Evolutionary conservation across 2,113 vertebrate species (phyloP), one percentile per base, ranked within the genome.

Genomic region (Miniopterus natalensis): DNA sequence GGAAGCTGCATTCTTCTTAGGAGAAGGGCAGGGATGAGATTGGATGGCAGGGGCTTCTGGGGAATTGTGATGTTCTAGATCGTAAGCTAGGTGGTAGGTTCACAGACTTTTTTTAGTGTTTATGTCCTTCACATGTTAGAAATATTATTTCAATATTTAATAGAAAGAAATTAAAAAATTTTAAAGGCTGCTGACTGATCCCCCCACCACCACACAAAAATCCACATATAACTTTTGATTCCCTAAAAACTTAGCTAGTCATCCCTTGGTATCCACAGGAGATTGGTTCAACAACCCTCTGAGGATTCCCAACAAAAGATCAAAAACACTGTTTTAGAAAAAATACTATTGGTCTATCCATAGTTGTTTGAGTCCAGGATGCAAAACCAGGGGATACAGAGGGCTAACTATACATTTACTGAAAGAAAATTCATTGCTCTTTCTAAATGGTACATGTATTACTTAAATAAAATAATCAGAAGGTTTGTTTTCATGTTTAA

Each of bases 61-160:
- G 45, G 15, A 66, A 45, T 49, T 11, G n/a, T 63, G 27, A 53
- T 36, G 12, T 2, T 74, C 68, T 12, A 53, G 45, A 17, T 92
- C 55, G 36, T 65, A 86, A 86, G 36, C 23, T 13, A 45, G 36
- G 23, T 29, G 63, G 17, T 73, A 27, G 42, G 29, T 61, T 80
- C 74, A 71, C 31, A 51, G 92, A 40, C 25, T 61, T 31, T 87
- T 42, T 53, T 47, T 49, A 51, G 12, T 74, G 18, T 49, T 65
- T 47, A 25, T 31, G 14, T 49, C 47, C 31, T 66, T 81, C 59
- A 59, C 27, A 5, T 70, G 42, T n/a, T 66, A 49, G 42, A 66
- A 88, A 83, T 59, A 42, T 53, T 42, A 10, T 86, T 70, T 93
- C 49, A 78, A 27, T 86, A 71, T 81, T 75, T 68, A 61, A 68